Evolutionary conservation across 2,888 invertebrate genomes (phyloP).

Genomic region (Lepetodrilus schrolli): DNA sequence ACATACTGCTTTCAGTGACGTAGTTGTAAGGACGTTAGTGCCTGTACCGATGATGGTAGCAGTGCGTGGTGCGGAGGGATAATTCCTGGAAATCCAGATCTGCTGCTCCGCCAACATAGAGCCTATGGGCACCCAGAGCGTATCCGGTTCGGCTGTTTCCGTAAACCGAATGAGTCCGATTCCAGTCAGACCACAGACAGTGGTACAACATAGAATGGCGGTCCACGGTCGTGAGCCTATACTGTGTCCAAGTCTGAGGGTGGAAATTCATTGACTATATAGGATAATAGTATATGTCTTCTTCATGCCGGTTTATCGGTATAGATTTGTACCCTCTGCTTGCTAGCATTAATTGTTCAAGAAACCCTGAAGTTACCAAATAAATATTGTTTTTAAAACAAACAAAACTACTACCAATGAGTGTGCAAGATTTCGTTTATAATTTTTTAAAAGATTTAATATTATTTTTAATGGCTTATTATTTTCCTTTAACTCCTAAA

Average conservation of each 20-base stretch:
- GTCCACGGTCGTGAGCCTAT: constrained; percentile 55
- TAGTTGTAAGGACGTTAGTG: constrained; percentile 54
- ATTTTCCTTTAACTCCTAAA: no score
- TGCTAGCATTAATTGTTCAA: no score
- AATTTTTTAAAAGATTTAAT: no score
- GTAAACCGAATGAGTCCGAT: constrained; percentile 53
- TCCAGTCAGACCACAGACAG: constrained; percentile 46
- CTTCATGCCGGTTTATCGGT: no score
- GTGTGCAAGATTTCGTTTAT: no score
- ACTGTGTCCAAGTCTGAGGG: constrained; percentile 48
- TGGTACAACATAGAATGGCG: constrained; percentile 41
- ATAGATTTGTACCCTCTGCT: no score
- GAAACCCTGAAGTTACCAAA: no score
- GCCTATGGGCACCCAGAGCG: constrained; percentile 59
- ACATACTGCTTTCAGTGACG: constrained; percentile 56
- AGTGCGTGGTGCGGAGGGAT: constrained; percentile 53
- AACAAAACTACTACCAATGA: no score
- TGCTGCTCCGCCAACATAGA: constrained; percentile 51
- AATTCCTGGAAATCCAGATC: constrained; percentile 52
- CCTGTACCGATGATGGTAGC: constrained; percentile 53
- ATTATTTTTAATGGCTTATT: no score
- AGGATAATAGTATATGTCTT: no score
- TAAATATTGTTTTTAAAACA: no score
- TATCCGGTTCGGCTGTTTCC: constrained; percentile 54
- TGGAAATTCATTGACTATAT: no score